Evolutionary conservation across 2,797 vertebrate genomes (phyloP).

Genomic region (Phoxinus dragarum): DNA sequence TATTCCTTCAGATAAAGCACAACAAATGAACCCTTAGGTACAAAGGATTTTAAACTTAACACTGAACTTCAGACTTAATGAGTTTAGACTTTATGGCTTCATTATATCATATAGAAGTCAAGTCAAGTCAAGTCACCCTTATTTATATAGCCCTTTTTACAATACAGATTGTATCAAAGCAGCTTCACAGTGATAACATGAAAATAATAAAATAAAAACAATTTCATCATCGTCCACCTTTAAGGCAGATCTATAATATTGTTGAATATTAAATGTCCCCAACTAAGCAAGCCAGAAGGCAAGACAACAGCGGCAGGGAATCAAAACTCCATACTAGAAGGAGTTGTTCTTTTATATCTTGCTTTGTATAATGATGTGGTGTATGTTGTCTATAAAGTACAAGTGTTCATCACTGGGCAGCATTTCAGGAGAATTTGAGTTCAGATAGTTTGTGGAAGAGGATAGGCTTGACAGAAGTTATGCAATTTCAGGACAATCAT

Average conservation of each 20-base stretch:
- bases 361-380: background rate
- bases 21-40: conserved; percentile 3
- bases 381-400: background rate
- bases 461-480: background rate
- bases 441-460: background rate
- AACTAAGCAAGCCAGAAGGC: no score
- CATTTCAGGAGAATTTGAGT: background rate
- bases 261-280: no score
- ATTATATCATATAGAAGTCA: background rate
- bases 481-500: background rate
- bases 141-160: no score
- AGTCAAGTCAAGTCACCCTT: no score
- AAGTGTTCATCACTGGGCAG: background rate
- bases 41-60: background rate
- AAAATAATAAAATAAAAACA: no score
- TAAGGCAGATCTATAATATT: no score
- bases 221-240: no score
- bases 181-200: no score
- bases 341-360: background rate
- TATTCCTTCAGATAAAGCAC: background rate
- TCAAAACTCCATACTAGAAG: background rate
- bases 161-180: no score
- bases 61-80: conserved; percentile 10
- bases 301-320: no score
- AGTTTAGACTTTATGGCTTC: conserved; percentile 5